A percentile compares a stretch with the other conserved stretches of the same genome.
Conservation (phyloP, 2,888 invertebrate species). For the Idaea dimidiata region DNA sequence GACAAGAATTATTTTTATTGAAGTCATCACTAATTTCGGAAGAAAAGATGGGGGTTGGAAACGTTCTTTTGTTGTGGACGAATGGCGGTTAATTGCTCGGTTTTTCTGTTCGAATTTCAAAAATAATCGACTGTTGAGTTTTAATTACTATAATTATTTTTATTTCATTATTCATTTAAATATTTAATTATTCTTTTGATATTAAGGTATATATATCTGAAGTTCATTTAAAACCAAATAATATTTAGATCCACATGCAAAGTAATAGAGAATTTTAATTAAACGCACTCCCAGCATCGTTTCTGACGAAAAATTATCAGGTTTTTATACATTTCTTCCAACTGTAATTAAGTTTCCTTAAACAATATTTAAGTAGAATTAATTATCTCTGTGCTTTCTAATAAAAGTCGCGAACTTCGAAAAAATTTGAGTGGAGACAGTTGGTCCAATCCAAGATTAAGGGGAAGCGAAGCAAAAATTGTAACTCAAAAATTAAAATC, state of each 20-base stretch:
- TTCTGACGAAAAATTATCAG: constrained; percentile 2
- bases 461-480: constrained; percentile 31
- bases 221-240: no score
- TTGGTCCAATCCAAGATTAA: constrained; percentile 49
- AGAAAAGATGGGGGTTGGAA: constrained; percentile 54
- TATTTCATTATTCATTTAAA: constrained; percentile 6
- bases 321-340: constrained; percentile 15
- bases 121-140: constrained; percentile 52
- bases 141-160: constrained; percentile 43
- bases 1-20: constrained; percentile 82
- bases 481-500: constrained; percentile 74
- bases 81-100: constrained; percentile 76
- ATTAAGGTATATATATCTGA: not conserved
- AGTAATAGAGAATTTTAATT: not conserved
- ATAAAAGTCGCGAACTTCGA: constrained; percentile 69
- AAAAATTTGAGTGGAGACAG: constrained; percentile 67
- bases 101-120: constrained; percentile 53
- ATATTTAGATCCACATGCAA: no score
- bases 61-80: constrained; percentile 70
- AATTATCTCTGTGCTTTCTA: constrained; percentile 78
- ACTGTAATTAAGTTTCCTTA: constrained; percentile 73
- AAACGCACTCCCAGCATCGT: not conserved
- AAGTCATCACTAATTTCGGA: constrained; percentile 80
- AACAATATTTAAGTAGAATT: constrained; percentile 81
- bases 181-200: not conserved